These are phyloP conservation scores for Larimichthys polyactis DNA, from an alignment of 2,113 vertebrate genomes.

Conservation along the genomic window DNA sequence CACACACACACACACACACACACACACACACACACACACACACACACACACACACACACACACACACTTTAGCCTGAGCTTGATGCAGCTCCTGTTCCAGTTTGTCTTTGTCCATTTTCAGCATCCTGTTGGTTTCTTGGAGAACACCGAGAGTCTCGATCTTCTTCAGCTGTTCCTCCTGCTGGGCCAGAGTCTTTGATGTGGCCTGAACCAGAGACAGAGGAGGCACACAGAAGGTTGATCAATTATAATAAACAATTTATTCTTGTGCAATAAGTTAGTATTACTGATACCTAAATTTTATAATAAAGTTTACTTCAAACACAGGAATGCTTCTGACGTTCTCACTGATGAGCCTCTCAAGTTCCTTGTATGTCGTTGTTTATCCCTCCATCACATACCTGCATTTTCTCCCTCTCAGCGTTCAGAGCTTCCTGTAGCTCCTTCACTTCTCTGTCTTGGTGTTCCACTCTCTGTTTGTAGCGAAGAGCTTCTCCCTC, in stretches of 20 bases:
- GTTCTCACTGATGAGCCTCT: not conserved
- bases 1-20: conserved; percentile 29
- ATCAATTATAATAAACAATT: not conserved
- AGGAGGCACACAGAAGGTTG: not conserved
- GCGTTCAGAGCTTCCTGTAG: conserved; percentile 90
- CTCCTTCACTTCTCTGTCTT: conserved; percentile 92
- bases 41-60: too few species aligned
- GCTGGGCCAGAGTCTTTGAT: conserved; percentile 91
- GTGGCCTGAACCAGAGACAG: conserved; percentile 82
- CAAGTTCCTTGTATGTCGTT: not conserved
- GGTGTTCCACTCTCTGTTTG: conserved; percentile 90
- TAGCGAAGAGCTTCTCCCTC: conserved; percentile 93
- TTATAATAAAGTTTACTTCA: not conserved
- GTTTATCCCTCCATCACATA: conserved; percentile 55
- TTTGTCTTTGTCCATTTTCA: conserved; percentile 91
- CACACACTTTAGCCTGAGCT: conserved; percentile 87
- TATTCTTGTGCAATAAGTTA: not conserved
- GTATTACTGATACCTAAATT: not conserved
- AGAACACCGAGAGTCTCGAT: conserved; percentile 90
- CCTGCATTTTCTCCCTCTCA: conserved; percentile 96
- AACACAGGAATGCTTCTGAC: not conserved
- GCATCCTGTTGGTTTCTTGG: conserved; percentile 91
- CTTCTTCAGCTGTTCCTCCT: conserved; percentile 96
- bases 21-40: too few species aligned
- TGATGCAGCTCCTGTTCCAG: conserved; percentile 93